Evolutionary conservation across 1,140 invertebrate genomes (phyloP).

Genomic region (Leucophenga varia): DNA sequence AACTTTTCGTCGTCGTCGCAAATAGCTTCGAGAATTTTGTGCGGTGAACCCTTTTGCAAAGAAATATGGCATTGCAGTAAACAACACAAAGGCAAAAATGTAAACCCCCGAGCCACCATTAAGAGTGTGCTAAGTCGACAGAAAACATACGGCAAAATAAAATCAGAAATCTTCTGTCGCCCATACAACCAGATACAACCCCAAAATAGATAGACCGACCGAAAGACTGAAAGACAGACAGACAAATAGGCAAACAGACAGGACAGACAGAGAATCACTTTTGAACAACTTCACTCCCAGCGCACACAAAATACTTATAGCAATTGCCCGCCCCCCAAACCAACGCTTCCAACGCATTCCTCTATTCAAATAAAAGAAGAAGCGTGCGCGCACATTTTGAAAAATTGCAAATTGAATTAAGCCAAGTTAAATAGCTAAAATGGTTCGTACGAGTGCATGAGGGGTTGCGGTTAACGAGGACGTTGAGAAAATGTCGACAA

Average conservation of each 20-base stretch:
- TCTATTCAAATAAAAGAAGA: too few relatives aligned
- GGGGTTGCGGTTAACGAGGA: slow-evolving; percentile 34
- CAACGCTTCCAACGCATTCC: slow-evolving; percentile 19
- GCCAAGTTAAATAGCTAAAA: slow-evolving; percentile 56
- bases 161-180: too few relatives aligned
- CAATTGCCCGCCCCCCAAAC: neutral
- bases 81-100: slow-evolving; percentile 39
- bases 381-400: slow-evolving; percentile 39
- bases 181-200: too few relatives aligned
- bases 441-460: slow-evolving; percentile 40
- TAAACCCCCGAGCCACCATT: too few relatives aligned
- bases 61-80: too few relatives aligned
- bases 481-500: too few relatives aligned
- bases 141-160: too few relatives aligned
- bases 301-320: slow-evolving; percentile 7
- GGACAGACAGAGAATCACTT: neutral
- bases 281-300: slow-evolving; percentile 1
- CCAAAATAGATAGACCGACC: too few relatives aligned
- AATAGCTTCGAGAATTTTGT: too few relatives aligned
- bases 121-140: too few relatives aligned
- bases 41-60: slow-evolving; percentile 5
- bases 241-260: neutral
- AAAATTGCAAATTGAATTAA: slow-evolving; percentile 57
- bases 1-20: too few relatives aligned
- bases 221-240: too few relatives aligned